Percentiles rank a stretch among this genome's conserved stretches.
Evolutionary conservation across 2,797 vertebrate species (phyloP).

Genomic region (Silurus aristotelis): DNA sequence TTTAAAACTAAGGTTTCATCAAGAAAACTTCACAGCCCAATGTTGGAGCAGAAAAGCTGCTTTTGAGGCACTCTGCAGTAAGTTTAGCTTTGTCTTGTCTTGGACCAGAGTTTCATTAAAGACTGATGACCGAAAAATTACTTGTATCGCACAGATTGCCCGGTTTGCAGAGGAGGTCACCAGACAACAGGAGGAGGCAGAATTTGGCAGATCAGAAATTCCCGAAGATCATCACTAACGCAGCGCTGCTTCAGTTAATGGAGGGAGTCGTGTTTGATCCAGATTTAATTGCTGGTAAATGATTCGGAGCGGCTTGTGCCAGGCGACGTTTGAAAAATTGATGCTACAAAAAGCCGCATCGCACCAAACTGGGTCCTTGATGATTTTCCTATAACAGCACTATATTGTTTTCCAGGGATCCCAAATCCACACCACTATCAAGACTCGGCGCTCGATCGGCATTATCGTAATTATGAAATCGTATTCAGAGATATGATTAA

Average conservation of each 20-base stretch:
- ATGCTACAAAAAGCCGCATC: background rate
- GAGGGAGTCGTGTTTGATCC: background rate
- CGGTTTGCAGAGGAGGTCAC: background rate
- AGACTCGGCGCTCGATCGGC: background rate
- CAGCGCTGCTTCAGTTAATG: slow-evolving; percentile 12
- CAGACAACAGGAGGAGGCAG: slow-evolving; percentile 11
- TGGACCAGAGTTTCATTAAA: too few species aligned
- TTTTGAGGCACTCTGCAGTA: too few species aligned
- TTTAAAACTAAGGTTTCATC: too few species aligned
- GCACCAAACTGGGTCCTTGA: background rate
- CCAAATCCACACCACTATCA: background rate
- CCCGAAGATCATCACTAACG: background rate
- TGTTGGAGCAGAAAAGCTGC: too few species aligned
- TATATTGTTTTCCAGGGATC: background rate
- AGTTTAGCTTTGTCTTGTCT: too few species aligned
- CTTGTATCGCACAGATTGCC: slow-evolving; percentile 10
- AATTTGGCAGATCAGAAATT: background rate
- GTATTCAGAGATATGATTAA: background rate
- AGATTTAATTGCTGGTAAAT: background rate
- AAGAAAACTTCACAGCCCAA: too few species aligned
- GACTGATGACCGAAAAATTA: background rate
- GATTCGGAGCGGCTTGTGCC: slow-evolving; percentile 1
- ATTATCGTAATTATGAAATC: background rate
- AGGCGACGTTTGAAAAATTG: background rate
- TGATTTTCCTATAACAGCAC: background rate